Base-by-base conservation (phyloP, 2,888 invertebrate species). In the Hoplodrina ambigua region DNA sequence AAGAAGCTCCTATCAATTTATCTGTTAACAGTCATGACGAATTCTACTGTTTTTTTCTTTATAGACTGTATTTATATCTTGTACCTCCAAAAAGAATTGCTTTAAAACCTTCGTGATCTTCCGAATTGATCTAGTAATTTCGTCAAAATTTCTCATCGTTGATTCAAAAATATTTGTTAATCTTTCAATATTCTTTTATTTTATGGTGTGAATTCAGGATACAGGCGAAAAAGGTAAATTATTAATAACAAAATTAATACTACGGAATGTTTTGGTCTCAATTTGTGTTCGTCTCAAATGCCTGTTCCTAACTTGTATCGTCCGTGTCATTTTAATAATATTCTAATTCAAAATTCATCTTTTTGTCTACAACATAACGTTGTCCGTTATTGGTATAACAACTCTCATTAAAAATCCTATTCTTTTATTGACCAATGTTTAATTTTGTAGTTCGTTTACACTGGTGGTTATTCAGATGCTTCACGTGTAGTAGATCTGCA, bases 1-100 rank as follows among this genome's bases (percentile, higher is more conserved):
- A 87, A 57, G 69, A 7, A 53, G 41, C 30, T 71, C 20, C 64
- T 87, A 86, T 87, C 85, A 44, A 69, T 78, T 67, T 85, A 85
- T 86, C 83, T 85, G 65, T 58, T 25, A 68, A 58, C 41, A 44
- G 20, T 25, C 63, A 59, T 79, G 78, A 76, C 68, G 57, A 78
- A 72, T 70, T 68, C 68, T 37, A 56, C 54, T 44, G 41, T 68
- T 69, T 56, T 41, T 52, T 75, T 67, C 59, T 60, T 57, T 50
- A 56, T 53, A 60, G 49, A 46, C 25, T 55, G 1, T 60, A 49
- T 11, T 17, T 46, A 46, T 37, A 49, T 55, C 25, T 72, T 57
- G 11, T 63, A 53, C 15, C 25, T 46, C 25, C 11, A 41, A 64
- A 59, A 56, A 50, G 7, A 25, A 44, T 58, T n/a, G 6, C 10